These are phyloP conservation scores for Pangasianodon gigas DNA, from an alignment of 2,113 vertebrate genomes.

Conservation along the genomic window DNA sequence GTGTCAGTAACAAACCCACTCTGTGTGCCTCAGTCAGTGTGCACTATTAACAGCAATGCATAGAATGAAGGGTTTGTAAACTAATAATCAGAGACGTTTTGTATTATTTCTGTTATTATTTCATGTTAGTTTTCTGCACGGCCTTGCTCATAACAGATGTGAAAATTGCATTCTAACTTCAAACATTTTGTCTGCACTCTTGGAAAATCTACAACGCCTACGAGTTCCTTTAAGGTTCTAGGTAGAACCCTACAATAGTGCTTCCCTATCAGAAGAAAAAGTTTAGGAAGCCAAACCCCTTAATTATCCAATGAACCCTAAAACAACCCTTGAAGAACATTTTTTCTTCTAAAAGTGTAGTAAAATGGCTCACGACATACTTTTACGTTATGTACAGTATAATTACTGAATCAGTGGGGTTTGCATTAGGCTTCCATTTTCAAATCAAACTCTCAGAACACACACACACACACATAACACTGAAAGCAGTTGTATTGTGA, in stretches of 20 bases:
- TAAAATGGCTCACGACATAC: neutral
- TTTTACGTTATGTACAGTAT: neutral
- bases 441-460: neutral
- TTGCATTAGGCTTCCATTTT: neutral
- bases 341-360: neutral
- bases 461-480: neutral
- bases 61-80: conserved; percentile 10
- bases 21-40: neutral
- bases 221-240: neutral
- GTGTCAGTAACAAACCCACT: conserved; percentile 30
- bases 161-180: neutral
- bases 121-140: neutral
- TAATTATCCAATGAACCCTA: neutral
- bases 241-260: neutral
- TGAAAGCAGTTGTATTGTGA: neutral
- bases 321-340: neutral
- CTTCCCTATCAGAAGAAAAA: neutral
- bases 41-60: neutral
- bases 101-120: neutral
- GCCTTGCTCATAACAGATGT: neutral
- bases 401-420: neutral
- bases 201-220: neutral
- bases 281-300: neutral
- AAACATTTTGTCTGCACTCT: neutral
- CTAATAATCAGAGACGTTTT: neutral